These are phyloP conservation scores for Luscinia luscinia DNA, from an alignment of 2,797 vertebrate genomes.

Conservation along the genomic window DNA sequence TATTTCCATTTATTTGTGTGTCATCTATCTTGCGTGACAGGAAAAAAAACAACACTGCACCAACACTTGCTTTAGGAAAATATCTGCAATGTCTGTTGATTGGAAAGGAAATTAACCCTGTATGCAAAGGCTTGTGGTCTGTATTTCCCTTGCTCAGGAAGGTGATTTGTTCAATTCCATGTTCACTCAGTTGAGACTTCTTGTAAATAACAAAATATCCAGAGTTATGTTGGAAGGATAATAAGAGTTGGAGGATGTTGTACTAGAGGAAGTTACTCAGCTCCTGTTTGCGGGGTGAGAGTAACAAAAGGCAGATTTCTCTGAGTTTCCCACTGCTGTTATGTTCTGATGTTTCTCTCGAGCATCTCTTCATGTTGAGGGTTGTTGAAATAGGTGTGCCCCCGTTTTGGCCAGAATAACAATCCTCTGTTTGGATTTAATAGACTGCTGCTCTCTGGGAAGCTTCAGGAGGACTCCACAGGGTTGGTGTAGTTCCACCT, in stretches of 20 bases:
- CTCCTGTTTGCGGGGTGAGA: not conserved
- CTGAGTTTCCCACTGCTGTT: not conserved
- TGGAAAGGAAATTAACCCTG: not conserved
- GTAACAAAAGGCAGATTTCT: not conserved
- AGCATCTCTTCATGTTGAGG: not conserved
- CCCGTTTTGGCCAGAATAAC: not conserved
- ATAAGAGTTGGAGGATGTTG: not conserved
- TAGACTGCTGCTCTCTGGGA: not conserved
- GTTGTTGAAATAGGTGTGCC: not conserved
- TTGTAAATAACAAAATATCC: not conserved
- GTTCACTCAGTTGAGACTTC: not conserved
- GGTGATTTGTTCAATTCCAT: not conserved
- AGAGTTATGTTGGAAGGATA: not conserved
- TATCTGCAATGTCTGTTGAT: not conserved
- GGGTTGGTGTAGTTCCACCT: not conserved
- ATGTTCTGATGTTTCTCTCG: not conserved
- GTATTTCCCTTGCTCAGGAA: not conserved
- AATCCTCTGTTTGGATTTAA: not conserved
- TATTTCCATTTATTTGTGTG: constrained; percentile 9
- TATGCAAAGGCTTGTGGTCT: not conserved
- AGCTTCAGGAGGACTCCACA: not conserved
- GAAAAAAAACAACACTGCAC: not conserved
- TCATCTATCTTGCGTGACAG: not conserved
- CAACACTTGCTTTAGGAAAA: not conserved
- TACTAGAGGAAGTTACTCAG: not conserved